Evolutionary conservation across 2,113 vertebrate species (phyloP), one percentile per base, ranked within the genome.

Genomic region (Limanda limanda): DNA sequence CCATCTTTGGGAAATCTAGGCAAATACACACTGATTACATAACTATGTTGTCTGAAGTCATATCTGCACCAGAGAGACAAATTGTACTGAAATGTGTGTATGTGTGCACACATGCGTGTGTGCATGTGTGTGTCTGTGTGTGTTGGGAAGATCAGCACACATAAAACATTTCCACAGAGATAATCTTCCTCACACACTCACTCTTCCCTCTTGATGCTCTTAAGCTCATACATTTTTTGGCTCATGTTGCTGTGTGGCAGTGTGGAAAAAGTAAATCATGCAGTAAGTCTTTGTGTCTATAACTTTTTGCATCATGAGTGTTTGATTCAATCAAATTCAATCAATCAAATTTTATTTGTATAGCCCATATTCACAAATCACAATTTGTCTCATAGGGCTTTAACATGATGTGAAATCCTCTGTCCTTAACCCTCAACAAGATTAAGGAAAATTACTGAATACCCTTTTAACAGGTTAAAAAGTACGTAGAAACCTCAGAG

Each of bases 21-120:
- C 62, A 69, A 66, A 85, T 72, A 62, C 68, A 76, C 11, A 51
- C 0, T 58, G 63, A 72, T 89, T 82, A 82, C 60, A 70, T 85
- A 86, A 86, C 73, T 72, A 9, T 54, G 48, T 64, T 62, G 58
- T 89, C 76, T 69, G 63, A 65, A 75, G 71, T 70, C 23, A 9
- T 84, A 68, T 78, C 76, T 78, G 58, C 61, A 15, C 52, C 59
- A 21, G 18, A 66, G 58, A 68, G 69, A 55, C 24, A 15, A 70
- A 72, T 62, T 74, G 51, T 55, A 61, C 65, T 64, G 67, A 86
- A 76, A 18, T 76, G 45, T 65, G 79, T 71, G 48, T 77, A 40
- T 59, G 23, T 77, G 56, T 59, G 25, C 25, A 27, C 25, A 27
- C 25, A 27, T 27, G 27, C 3, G 3, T 77, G 56, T 59, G 23